These are phyloP conservation scores for Troglohyphantes excavatus DNA, from an alignment of 2,888 invertebrate genomes.

Conservation along the genomic window DNA sequence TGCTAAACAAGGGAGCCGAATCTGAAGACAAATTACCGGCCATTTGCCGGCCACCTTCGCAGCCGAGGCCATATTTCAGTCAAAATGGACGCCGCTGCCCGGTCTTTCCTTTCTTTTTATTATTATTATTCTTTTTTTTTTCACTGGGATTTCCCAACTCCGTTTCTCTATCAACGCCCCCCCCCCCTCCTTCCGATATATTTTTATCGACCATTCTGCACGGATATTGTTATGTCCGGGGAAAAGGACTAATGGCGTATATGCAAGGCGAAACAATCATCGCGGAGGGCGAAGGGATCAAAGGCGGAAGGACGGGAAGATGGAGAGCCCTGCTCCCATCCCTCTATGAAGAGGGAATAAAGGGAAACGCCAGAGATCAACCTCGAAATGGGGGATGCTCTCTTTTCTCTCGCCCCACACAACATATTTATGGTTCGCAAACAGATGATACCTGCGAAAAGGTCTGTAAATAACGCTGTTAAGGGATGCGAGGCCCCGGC, in stretches of 20 bases:
- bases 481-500: background rate
- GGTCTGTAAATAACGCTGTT: conserved; percentile 49
- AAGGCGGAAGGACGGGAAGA: conserved; percentile 3
- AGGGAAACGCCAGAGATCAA: conserved; percentile 52
- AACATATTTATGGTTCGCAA: conserved; percentile 44
- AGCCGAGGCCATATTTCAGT: conserved; percentile 48
- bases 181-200: background rate
- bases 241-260: conserved; percentile 55
- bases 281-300: conserved; percentile 21
- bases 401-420: too few species aligned
- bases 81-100: conserved; percentile 24
- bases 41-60: conserved; percentile 46
- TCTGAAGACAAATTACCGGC: conserved; percentile 60
- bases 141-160: background rate
- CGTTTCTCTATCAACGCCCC: conserved; percentile 1
- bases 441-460: conserved; percentile 57
- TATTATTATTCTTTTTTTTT: background rate
- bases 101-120: background rate
- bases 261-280: conserved; percentile 73
- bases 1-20: conserved; percentile 39
- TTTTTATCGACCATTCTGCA: conserved; percentile 44
- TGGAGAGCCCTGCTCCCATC: conserved; percentile 17
- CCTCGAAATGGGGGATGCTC: conserved; percentile 10
- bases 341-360: conserved; percentile 24
- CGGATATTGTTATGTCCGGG: conserved; percentile 53